Base-by-base conservation (phyloP, 2,797 vertebrate species). In the Phrynocephalus forsythii region DNA sequence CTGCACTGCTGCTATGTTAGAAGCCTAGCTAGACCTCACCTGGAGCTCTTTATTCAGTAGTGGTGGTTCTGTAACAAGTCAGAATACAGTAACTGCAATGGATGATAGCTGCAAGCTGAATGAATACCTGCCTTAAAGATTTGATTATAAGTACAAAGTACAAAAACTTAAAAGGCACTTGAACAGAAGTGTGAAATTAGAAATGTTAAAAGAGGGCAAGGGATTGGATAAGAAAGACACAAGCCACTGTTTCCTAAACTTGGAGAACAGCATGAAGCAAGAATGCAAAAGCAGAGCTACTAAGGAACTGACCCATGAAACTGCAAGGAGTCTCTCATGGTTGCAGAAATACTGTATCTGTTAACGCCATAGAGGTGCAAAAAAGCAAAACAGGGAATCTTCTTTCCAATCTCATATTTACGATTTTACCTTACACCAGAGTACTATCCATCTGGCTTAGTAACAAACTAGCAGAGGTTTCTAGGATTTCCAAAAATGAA, bases 121-220 rank as follows among this genome's bases (percentile, higher is more conserved):
- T 33, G 16, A 82, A 16, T 73, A 84, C 82, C 80, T 90, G 88
- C 80, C 85, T 89, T 90, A 79, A 87, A 90, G 20, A 82, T 1
- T 77, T 85, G 81, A 24, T 13, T 11, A 0, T 1, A 16, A 86
- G 84, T 28, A 73, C 89, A 87, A 69, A 24, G 33, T 15, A 60
- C 78, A 88, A 85, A 90, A 52, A 2, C 30, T 71, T 28, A 48
- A 82, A 80, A 30, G 56, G 9, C 18, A 4, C 4, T 13, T 75
- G 48, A 83, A 68, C 2, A 73, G 26, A 22, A 68, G 38, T 33
- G 26, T 11, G 72, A 28, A 68, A 0, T 52, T 24, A 56, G 83
- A 16, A 80, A 68, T 44, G 78, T 82, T 48, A 66, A 85, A 52
- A 84, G 28, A 7, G 75, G 13, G 73, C 15, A 4, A n/a, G 56